Conservation (phyloP, 2,797 vertebrate genomes). For the Scolopax bukidnonensis region DNA sequence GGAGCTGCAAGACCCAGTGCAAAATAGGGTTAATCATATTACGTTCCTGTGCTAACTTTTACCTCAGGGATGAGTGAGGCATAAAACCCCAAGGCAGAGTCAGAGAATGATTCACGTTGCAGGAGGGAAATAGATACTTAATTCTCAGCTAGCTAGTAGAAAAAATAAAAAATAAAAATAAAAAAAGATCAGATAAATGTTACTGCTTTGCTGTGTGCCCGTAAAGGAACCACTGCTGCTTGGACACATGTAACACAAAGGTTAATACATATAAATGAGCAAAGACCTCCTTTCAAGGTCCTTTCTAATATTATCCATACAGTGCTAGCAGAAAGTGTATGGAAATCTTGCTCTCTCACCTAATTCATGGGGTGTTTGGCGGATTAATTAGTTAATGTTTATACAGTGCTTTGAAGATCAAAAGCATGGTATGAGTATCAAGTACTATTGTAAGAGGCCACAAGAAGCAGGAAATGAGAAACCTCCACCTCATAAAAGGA, state of each 20-base stretch:
- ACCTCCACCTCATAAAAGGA: slow-evolving; percentile 10
- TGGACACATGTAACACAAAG: background rate
- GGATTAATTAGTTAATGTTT: slow-evolving; percentile 48
- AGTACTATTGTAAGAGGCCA: background rate
- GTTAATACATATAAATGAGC: background rate
- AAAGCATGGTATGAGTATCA: background rate
- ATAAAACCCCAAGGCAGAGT: background rate
- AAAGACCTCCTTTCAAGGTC: background rate
- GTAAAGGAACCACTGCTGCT: background rate
- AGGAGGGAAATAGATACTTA: background rate
- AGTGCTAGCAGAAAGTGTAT: background rate
- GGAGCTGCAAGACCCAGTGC: background rate
- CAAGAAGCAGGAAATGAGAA: slow-evolving; percentile 46
- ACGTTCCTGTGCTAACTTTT: background rate
- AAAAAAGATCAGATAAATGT: background rate
- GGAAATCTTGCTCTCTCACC: background rate
- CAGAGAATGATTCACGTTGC: background rate
- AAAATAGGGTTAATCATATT: background rate
- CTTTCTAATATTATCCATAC: background rate
- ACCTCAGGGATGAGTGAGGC: background rate
- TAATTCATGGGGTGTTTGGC: background rate
- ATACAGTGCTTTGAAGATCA: slow-evolving; percentile 26
- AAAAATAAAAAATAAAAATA: background rate
- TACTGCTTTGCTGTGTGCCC: background rate
- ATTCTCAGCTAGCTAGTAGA: background rate